These are phyloP conservation scores for Lordiphosa fenestrarum DNA, from an alignment of 2,888 invertebrate genomes.

Conservation along the genomic window DNA sequence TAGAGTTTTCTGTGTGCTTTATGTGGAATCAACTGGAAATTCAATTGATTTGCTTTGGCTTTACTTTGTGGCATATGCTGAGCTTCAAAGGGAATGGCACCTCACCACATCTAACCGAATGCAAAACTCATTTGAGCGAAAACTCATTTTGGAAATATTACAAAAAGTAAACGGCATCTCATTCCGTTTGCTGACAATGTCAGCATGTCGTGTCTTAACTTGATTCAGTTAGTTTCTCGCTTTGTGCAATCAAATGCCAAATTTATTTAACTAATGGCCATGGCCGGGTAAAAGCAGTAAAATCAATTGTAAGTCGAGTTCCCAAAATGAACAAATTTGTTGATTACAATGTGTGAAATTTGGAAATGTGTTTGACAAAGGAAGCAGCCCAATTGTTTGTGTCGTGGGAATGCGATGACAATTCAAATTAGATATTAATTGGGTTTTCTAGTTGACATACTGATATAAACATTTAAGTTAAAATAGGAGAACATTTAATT, in stretches of 20 bases:
- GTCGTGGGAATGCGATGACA: too few relatives aligned
- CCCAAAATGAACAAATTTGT: too few relatives aligned
- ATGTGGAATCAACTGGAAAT: slow-evolving; percentile 73
- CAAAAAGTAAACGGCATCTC: slow-evolving; percentile 18
- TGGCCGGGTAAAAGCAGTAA: too few relatives aligned
- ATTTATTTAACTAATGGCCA: slow-evolving; percentile 35
- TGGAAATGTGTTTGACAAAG: too few relatives aligned
- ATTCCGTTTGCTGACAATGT: slow-evolving; percentile 26
- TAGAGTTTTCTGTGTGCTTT: slow-evolving; percentile 43
- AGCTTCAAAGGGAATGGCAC: slow-evolving; percentile 1
- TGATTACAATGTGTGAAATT: too few relatives aligned
- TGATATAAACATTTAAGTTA: too few relatives aligned
- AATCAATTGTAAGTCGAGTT: too few relatives aligned
- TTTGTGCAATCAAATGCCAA: slow-evolving; percentile 37
- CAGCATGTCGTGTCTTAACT: slow-evolving; percentile 32
- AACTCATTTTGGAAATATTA: slow-evolving; percentile 54
- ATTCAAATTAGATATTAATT: too few relatives aligned
- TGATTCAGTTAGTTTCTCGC: slow-evolving; percentile 9
- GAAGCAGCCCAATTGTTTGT: too few relatives aligned
- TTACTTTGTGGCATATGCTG: slow-evolving; percentile 22
- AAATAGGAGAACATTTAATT: too few relatives aligned
- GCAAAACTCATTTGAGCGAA: slow-evolving; percentile 44
- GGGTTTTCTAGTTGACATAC: too few relatives aligned
- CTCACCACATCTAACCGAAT: slow-evolving; percentile 19
- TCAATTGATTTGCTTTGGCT: slow-evolving; percentile 71